A percentile compares a stretch with the other conserved stretches of the same genome.
Conservation (phyloP, 1,140 invertebrate species). For the Mylabris phalerata region DNA sequence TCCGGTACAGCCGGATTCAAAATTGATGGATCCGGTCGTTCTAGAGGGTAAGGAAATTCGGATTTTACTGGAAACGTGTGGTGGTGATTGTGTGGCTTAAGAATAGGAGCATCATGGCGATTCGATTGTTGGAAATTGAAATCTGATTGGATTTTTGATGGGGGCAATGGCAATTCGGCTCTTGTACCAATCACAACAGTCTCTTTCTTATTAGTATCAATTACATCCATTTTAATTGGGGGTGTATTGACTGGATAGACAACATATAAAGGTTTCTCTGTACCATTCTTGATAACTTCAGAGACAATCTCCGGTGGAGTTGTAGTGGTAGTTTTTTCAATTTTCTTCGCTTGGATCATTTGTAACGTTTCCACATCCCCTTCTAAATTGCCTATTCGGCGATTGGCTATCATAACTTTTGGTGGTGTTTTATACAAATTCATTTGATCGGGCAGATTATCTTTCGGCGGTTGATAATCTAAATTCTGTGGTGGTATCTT, state of each 20-base stretch:
- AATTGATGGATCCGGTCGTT: slow-evolving; percentile 46
- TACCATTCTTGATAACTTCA: slow-evolving; percentile 25
- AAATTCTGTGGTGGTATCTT: slow-evolving; percentile 30
- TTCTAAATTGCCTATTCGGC: slow-evolving; percentile 30
- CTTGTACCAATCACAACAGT: slow-evolving; percentile 51
- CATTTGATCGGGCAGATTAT: slow-evolving; percentile 30
- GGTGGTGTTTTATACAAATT: slow-evolving; percentile 36
- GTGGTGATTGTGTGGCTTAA: slow-evolving; percentile 43
- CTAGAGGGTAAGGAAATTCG: slow-evolving; percentile 55
- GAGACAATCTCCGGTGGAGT: slow-evolving; percentile 17
- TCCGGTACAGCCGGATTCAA: slow-evolving; percentile 35
- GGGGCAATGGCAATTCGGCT: slow-evolving; percentile 50
- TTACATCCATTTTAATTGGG: slow-evolving; percentile 43
- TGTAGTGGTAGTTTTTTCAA: slow-evolving; percentile 23
- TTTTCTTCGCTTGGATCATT: slow-evolving; percentile 52
- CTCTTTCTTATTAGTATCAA: slow-evolving; percentile 46
- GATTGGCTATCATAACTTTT: slow-evolving; percentile 29
- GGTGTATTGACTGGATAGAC: slow-evolving; percentile 54
- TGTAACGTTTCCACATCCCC: slow-evolving; percentile 53
- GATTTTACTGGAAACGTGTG: slow-evolving; percentile 43
- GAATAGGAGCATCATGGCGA: slow-evolving; percentile 42
- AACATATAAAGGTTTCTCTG: slow-evolving; percentile 51
- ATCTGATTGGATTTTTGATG: slow-evolving; percentile 40
- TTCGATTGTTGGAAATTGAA: slow-evolving; percentile 48
- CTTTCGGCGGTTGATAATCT: slow-evolving; percentile 18